Conservation (phyloP, 23 tunicate species). For the Halocynthia roretzi region DNA sequence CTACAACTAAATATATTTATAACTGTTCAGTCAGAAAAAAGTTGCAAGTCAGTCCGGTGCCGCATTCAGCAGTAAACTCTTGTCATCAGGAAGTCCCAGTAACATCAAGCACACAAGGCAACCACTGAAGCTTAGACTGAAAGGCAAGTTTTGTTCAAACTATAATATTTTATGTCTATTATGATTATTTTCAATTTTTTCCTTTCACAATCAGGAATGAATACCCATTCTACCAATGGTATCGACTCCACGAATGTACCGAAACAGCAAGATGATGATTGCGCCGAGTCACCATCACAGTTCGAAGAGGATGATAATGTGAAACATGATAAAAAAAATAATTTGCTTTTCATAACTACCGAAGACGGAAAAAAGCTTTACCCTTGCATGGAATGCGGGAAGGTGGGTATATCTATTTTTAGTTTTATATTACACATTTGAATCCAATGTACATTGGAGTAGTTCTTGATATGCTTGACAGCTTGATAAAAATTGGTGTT, state of each 20-base stretch:
- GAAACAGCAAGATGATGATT: too few species aligned
- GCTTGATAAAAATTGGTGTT: too few species aligned
- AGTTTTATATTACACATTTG: neutral
- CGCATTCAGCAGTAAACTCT: neutral
- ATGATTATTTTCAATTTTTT: neutral
- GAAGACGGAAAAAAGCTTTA: constrained; percentile 43
- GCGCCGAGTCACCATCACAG: too few species aligned
- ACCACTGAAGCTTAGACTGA: constrained; percentile 46
- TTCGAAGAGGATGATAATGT: neutral
- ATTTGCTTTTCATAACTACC: too few species aligned
- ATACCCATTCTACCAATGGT: neutral
- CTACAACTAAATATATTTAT: too few species aligned
- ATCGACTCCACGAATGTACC: neutral
- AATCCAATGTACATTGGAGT: neutral
- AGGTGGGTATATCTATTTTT: constrained; percentile 23
- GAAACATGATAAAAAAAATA: neutral
- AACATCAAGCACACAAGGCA: constrained; percentile 7
- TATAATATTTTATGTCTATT: neutral
- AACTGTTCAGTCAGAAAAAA: too few species aligned
- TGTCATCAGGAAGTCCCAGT: neutral
- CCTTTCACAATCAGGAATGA: neutral
- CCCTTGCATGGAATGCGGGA: constrained; percentile 62
- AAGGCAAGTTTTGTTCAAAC: constrained; percentile 28
- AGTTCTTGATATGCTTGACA: too few species aligned
- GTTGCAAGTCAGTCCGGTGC: too few species aligned